Base-by-base conservation (phyloP, 2,797 vertebrate species). In the Smutsia temminckii region DNA sequence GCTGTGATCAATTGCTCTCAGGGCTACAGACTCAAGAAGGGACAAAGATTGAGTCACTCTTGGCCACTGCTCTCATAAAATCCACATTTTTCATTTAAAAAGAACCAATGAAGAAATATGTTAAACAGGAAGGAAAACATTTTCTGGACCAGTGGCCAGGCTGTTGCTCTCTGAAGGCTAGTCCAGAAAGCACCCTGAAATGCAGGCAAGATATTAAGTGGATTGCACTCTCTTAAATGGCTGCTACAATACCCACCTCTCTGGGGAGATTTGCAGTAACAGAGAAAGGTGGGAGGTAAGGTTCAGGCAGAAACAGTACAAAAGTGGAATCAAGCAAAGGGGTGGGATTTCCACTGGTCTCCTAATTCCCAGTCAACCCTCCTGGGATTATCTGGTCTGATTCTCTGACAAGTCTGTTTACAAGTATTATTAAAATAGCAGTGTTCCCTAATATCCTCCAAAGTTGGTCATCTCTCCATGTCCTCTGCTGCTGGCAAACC, bases 211-310 rank as follows among this genome's bases (percentile, higher is more conserved):
- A 32, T 59, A 55, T 29, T 46, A 61, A 27, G 25, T 72, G n/a
- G 6, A 79, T 68, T 83, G 23, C 5, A 17, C 27, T 51, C 40
- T 68, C 49, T 80, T 77, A 16, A 71, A 8, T 53, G 51, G 71
- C 63, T 17, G 29, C 55, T 93, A 87, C 9, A 84, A 68, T 51
- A 49, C 29, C 18, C 74, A 89, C 49, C 4, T 88, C 64, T 71
- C 42, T 69, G 46, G 74, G 57, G 46, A 94, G 34, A 86, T 63
- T 63, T 96, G 27, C 93, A 92, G 87, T 89, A 69, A 81, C 40
- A 88, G 27, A 61, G 55, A 90, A 77, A 42, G 5, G 2, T 46
- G 11, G 72, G 37, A 46, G 3, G 12, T 46, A 66, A 90, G 34
- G 16, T 57, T 68, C 23, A 11, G 46, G 10, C 20, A 85, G 61